Percentiles rank a stretch among this genome's conserved stretches.
Conservation (phyloP, 2,888 invertebrate species). For the Mythimna ferrago region DNA sequence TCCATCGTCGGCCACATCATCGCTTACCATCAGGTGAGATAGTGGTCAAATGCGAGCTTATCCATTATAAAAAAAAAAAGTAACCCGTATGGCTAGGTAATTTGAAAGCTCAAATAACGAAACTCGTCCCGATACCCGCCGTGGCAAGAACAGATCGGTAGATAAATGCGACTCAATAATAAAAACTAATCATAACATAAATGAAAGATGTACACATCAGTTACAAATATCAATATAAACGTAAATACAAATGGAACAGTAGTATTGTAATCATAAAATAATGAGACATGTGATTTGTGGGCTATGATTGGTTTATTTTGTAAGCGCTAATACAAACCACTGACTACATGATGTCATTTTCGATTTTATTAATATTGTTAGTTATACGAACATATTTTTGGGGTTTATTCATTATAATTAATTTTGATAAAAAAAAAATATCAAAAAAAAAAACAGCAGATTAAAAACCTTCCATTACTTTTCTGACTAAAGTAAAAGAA, state of each 20-base stretch:
- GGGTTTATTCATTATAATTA: neutral
- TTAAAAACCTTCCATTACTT: too few relatives aligned
- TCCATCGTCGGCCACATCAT: too few relatives aligned
- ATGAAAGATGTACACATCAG: constrained; percentile 9
- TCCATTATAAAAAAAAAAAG: too few relatives aligned
- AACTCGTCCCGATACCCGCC: neutral
- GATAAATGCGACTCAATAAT: neutral
- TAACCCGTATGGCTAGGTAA: too few relatives aligned
- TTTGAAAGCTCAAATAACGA: neutral
- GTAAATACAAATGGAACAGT: constrained; percentile 30
- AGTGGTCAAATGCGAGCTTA: too few relatives aligned
- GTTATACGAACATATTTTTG: neutral
- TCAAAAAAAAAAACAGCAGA: too few relatives aligned
- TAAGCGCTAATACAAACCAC: constrained; percentile 34
- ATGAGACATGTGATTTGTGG: constrained; percentile 50
- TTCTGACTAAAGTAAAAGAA: too few relatives aligned
- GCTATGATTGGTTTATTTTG: constrained; percentile 24
- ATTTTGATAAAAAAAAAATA: too few relatives aligned
- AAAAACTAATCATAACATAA: neutral
- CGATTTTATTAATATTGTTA: neutral
- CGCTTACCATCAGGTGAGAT: too few relatives aligned
- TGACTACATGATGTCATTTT: neutral
- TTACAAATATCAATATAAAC: constrained; percentile 9
- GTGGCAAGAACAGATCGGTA: neutral
- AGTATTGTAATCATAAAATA: constrained; percentile 48